These are phyloP conservation scores for Geotria australis DNA, from an alignment of 2,797 vertebrate genomes.

Conservation along the genomic window DNA sequence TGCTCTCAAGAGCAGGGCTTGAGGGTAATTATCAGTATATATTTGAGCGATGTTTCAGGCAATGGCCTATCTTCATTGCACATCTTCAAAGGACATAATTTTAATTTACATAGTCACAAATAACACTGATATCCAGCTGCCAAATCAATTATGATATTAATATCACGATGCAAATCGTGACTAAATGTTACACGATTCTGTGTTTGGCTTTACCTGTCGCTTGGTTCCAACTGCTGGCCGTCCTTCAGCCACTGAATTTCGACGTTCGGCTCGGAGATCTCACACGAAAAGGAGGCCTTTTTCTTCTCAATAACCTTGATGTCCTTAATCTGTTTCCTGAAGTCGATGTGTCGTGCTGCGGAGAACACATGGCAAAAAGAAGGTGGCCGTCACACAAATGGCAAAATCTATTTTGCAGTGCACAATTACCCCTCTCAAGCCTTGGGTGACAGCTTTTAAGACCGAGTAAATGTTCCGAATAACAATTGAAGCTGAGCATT, in stretches of 20 bases:
- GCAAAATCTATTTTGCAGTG: not conserved
- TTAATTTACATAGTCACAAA: no score
- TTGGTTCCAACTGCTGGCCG: slow-evolving; percentile 47
- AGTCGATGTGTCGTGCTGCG: slow-evolving; percentile 71
- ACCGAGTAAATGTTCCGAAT: no score
- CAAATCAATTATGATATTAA: no score
- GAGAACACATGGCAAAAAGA: not conserved
- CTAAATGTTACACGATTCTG: not conserved
- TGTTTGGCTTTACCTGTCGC: slow-evolving; percentile 26
- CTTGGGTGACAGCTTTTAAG: no score
- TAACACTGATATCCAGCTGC: no score
- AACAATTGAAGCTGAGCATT: no score
- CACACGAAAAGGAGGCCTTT: slow-evolving; percentile 76
- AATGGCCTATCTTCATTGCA: no score
- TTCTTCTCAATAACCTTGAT: slow-evolving; percentile 91
- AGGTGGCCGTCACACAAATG: not conserved
- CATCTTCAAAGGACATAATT: no score
- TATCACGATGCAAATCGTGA: no score
- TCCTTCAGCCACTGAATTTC: slow-evolving; percentile 90
- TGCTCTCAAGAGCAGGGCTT: no score
- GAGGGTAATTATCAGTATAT: no score
- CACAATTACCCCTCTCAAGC: not conserved
- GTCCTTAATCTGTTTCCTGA: slow-evolving; percentile 88
- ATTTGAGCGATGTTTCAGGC: no score
- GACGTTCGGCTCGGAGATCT: slow-evolving; percentile 73